Evolutionary conservation across 2,113 vertebrate genomes (phyloP).

Genomic region (Myotis davidii): DNA sequence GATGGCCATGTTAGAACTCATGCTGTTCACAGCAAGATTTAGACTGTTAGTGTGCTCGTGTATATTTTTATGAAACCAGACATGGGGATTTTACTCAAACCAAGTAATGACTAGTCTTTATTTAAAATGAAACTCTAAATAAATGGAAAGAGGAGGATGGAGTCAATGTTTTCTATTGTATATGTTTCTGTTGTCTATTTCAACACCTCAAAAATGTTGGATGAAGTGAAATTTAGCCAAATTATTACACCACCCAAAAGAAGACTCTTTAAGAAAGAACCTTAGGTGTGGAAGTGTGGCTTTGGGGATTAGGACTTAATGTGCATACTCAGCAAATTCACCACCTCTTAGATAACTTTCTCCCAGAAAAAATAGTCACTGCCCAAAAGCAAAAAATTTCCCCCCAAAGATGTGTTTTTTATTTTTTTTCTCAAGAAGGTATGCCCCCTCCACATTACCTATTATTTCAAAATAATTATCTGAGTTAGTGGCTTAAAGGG

Average conservation of each 20-base stretch:
- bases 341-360: not conserved
- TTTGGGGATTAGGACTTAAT: not conserved
- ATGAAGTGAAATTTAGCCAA: not conserved
- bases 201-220: not conserved
- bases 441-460: accelerated
- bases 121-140: not conserved
- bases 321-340: not conserved
- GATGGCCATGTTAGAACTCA: not conserved
- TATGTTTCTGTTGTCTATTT: not conserved
- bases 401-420: not conserved
- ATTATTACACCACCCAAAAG: not conserved
- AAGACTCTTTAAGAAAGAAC: not conserved
- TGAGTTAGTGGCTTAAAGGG: not conserved
- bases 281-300: not conserved
- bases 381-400: not conserved
- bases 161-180: not conserved
- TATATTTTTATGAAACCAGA: not conserved
- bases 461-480: not conserved
- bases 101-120: not conserved
- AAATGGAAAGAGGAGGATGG: not conserved
- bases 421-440: not conserved
- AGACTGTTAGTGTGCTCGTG: accelerated
- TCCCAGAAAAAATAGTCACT: not conserved
- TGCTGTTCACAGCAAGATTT: not conserved
- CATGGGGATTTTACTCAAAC: not conserved